Base-by-base conservation (phyloP, 2,888 invertebrate genomes). In the Eremobia ochroleuca region DNA sequence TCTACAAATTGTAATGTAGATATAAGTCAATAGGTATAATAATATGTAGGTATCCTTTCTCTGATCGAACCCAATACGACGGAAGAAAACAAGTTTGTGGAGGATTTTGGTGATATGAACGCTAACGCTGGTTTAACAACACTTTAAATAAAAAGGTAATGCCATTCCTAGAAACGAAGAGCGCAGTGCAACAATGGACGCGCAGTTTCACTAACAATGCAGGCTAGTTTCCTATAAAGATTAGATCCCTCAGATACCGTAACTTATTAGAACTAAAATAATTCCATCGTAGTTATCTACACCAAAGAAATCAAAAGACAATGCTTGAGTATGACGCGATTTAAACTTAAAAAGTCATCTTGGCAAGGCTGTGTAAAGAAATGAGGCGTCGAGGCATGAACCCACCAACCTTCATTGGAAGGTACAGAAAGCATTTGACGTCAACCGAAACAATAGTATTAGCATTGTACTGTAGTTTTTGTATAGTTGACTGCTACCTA, bases 371-470 rank as follows among this genome's bases (percentile, higher is more conserved):
- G 61, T 13, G 34, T 28, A 81, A 85, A 76, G 37, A 82, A 66
- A 79, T 77, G n/a, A 40, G 55, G 28, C 40, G 43, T 40, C 46
- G 21, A 43, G 34, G 18, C 58, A 61, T 49, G 25, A 55, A 65
- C 34, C 31, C 25, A 70, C 40, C 65, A 85, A 75, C 85, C 83
- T 89, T 87, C 87, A 80, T 84, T 79, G 77, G 59, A 25, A 69
- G 49, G 65, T 52, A 55, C 70, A 71, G 73, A 86, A 79, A 81
- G 49, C 49, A 77, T 65, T 74, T 64, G 75, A 76, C 77, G 73
- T 83, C 82, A 79, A 64, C 8, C 64, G 15, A 64, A 80, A 80
- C 66, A 74, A 79, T 58, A 46, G 74, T 55, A 61, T 66, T 74
- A 37, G n/a, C 11, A 73, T 79, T 28, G 34, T 34, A 40, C 46